phyloP scores from a whole-genome alignment of 2,113 vertebrate genomes.

The Meriones unguiculatus region DNA sequence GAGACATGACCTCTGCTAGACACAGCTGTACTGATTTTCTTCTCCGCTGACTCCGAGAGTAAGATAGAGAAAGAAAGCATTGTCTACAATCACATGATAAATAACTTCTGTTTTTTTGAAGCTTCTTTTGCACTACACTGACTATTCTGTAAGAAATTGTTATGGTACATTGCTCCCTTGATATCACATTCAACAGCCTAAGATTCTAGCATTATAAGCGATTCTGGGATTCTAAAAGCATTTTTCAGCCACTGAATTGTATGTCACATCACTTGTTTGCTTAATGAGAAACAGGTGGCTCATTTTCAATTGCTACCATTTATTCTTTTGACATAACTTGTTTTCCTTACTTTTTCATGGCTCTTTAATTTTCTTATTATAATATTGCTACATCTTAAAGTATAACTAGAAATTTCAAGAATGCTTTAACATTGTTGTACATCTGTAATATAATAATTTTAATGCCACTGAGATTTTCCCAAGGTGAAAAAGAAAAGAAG shows the following conservation, averaged over 20 bases:
- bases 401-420: constrained; percentile 59
- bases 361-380: constrained; percentile 75
- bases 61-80: neutral
- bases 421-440: neutral
- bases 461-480: neutral
- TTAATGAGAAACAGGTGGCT: constrained; percentile 83
- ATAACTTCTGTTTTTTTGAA: constrained; percentile 23
- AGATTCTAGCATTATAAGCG: constrained; percentile 48
- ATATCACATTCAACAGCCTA: constrained; percentile 53
- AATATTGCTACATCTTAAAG: constrained; percentile 57
- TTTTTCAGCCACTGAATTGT: constrained; percentile 75
- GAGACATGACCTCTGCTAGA: neutral
- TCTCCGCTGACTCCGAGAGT: neutral
- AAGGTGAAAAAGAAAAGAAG: constrained; percentile 41
- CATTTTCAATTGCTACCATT: constrained; percentile 74
- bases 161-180: constrained; percentile 53
- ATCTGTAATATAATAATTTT: constrained; percentile 57
- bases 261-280: constrained; percentile 68
- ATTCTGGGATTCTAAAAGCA: constrained; percentile 38
- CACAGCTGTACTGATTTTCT: neutral
- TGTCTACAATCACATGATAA: neutral
- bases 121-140: neutral
- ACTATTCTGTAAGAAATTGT: constrained; percentile 38
- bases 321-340: constrained; percentile 78
- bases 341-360: constrained; percentile 72